Evolutionary conservation across 1,140 invertebrate species (phyloP).

Genomic region (Dryas iulia): DNA sequence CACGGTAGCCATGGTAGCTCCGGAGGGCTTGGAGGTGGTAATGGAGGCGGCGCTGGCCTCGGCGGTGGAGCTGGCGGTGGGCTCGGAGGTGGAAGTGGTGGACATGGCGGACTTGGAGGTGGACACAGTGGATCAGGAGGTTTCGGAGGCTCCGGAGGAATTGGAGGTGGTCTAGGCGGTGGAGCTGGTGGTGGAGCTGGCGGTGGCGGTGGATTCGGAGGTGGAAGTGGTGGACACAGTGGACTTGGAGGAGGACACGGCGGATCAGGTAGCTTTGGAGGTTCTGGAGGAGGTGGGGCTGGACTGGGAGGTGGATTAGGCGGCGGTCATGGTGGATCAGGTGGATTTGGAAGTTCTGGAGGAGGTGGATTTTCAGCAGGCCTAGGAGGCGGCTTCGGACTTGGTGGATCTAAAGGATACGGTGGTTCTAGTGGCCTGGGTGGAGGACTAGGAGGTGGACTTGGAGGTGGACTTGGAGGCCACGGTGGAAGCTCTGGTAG

Average conservation of each 20-base stretch:
- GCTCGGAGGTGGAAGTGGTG: conserved; percentile 37
- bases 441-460: neutral
- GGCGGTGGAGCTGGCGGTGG: conserved; percentile 35
- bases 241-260: neutral
- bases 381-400: conserved; percentile 36
- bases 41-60: conserved; percentile 24
- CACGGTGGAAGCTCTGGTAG: conserved; percentile 10
- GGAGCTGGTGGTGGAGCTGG: conserved; percentile 24
- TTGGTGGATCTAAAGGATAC: neutral
- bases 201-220: no score
- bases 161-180: conserved; percentile 38
- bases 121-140: conserved; percentile 34
- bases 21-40: conserved; percentile 36
- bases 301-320: conserved; percentile 39
- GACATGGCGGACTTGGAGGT: no score
- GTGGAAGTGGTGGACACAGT: conserved; percentile 26
- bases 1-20: conserved; percentile 29
- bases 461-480: neutral
- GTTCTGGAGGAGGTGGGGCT: conserved; percentile 31
- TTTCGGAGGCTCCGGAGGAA: conserved; percentile 29
- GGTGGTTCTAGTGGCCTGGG: conserved; percentile 20
- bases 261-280: conserved; percentile 15
- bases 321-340: conserved; percentile 28
- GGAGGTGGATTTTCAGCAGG: conserved; percentile 34
- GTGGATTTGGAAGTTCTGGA: conserved; percentile 35